Percentiles rank a stretch among this genome's conserved stretches.
Evolutionary conservation across 2,888 invertebrate genomes (phyloP).

Genomic region (Acrobasis suavella): DNA sequence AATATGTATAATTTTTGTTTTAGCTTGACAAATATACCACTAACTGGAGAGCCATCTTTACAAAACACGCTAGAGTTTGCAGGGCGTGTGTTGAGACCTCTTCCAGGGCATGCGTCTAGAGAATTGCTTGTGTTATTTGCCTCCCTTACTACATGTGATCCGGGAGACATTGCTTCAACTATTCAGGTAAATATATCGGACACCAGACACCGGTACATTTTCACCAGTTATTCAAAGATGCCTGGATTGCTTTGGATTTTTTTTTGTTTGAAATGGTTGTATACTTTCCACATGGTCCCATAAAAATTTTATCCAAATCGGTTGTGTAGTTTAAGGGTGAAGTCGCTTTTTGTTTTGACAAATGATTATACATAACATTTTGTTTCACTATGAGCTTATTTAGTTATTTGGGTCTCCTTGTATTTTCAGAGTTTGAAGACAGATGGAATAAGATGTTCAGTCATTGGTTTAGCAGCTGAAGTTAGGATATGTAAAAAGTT

Average conservation of each 20-base stretch:
- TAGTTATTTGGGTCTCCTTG: not conserved
- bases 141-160: conserved; percentile 98
- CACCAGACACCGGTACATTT: too few relatives aligned
- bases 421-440: conserved; percentile 85
- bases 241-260: too few relatives aligned
- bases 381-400: too few relatives aligned
- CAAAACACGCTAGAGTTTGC: conserved; percentile 97
- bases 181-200: conserved; percentile 62
- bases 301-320: too few relatives aligned
- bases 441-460: conserved; percentile 94
- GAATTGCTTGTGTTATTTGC: conserved; percentile 96
- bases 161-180: conserved; percentile 93
- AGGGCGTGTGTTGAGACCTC: conserved; percentile 89
- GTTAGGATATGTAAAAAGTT: conserved; percentile 94
- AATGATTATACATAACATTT: too few relatives aligned
- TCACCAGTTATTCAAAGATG: too few relatives aligned
- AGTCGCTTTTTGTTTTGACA: too few relatives aligned
- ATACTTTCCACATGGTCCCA: too few relatives aligned
- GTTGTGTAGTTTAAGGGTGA: too few relatives aligned
- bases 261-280: too few relatives aligned
- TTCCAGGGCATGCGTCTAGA: conserved; percentile 97
- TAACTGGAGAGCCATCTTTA: conserved; percentile 96
- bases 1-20: conserved; percentile 19
- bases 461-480: conserved; percentile 97
- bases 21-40: conserved; percentile 84